Percentiles rank a stretch among this genome's conserved stretches.
phyloP scores from a whole-genome alignment of 1,140 invertebrate species.

The Drosophila novamexicana region DNA sequence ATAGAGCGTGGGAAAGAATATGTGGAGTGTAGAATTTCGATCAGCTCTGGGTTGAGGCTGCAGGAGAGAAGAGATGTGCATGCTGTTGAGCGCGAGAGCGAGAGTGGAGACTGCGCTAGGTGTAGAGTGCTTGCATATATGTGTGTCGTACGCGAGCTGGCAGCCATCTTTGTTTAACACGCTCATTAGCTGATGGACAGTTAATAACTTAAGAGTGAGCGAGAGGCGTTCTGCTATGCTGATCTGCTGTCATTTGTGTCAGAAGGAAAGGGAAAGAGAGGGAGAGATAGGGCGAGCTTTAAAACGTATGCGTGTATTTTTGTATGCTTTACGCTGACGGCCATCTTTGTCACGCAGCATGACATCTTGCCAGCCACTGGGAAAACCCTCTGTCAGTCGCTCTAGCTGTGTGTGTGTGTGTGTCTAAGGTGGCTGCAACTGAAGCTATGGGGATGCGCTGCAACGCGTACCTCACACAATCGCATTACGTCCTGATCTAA shows the following conservation, averaged over 20 bases:
- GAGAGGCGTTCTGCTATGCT: not conserved
- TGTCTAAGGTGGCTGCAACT: not conserved
- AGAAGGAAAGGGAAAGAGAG: no score
- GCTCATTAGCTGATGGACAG: no score
- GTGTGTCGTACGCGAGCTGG: no score
- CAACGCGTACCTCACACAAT: conserved; percentile 51
- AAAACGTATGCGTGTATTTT: conserved; percentile 8
- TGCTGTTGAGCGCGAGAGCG: no score
- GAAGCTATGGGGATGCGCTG: conserved; percentile 1
- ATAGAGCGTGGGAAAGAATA: not conserved
- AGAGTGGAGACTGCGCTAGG: no score
- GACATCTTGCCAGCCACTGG: conserved; percentile 22
- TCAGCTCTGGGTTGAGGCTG: not conserved
- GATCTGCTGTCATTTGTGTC: not conserved
- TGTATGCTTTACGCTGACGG: conserved; percentile 1
- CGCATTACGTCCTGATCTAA: conserved; percentile 65
- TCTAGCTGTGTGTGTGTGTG: not conserved
- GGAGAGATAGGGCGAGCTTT: not conserved
- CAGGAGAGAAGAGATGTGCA: not conserved
- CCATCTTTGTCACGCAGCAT: conserved; percentile 26
- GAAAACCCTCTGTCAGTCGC: conserved; percentile 7
- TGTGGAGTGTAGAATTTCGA: not conserved
- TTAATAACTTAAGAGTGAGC: no score
- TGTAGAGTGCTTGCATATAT: not conserved
- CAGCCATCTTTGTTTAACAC: no score